These are phyloP conservation scores for Latrodectus geometricus DNA, from an alignment of 1,140 invertebrate species.

Conservation along the genomic window DNA sequence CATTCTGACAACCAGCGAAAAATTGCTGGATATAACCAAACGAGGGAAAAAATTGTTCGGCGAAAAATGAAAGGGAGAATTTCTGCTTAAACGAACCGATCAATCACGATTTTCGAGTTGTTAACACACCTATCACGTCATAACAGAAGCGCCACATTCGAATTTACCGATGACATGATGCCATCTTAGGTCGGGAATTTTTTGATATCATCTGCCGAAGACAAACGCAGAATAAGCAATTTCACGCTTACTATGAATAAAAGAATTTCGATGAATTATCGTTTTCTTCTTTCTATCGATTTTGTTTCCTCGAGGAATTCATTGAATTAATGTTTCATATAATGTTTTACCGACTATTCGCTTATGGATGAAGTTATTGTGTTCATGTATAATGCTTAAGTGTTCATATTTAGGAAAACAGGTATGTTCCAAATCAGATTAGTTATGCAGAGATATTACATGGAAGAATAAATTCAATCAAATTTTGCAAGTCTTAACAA, in stretches of 20 bases:
- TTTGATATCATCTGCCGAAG: background rate
- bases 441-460: too few species aligned
- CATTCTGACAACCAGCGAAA: background rate
- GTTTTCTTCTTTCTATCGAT: background rate
- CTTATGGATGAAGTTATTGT: too few species aligned
- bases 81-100: background rate
- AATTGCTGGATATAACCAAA: background rate
- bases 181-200: background rate
- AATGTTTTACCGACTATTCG: too few species aligned
- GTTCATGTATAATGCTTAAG: too few species aligned
- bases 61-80: background rate
- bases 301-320: too few species aligned
- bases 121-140: background rate
- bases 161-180: background rate
- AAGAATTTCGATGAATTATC: background rate
- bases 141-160: background rate
- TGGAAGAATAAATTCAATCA: too few species aligned
- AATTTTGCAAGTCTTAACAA: too few species aligned
- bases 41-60: background rate
- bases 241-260: background rate
- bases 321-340: too few species aligned
- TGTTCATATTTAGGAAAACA: too few species aligned
- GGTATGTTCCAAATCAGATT: too few species aligned
- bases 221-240: background rate
- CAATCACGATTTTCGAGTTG: conserved; percentile 1